A percentile compares a stretch with the other conserved stretches of the same genome.
phyloP scores from a whole-genome alignment of 2,113 vertebrate genomes.

The Eurypyga helias region DNA sequence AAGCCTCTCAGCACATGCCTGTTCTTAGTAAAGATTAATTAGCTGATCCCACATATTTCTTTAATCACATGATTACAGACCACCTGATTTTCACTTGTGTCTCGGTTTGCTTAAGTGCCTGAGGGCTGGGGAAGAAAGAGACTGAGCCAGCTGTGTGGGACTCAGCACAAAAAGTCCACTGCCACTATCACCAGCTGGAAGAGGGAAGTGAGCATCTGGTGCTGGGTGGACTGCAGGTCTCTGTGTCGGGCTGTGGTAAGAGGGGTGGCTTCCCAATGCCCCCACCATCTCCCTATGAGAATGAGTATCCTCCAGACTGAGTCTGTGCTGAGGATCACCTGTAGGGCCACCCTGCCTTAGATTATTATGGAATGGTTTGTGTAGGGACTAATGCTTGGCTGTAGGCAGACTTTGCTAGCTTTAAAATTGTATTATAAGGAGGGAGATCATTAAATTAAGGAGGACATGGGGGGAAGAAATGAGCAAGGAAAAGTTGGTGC shows the following conservation, averaged over 20 bases:
- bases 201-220: neutral
- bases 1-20: neutral
- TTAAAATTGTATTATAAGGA: neutral
- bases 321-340: neutral
- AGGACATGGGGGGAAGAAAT: neutral
- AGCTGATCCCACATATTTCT: neutral
- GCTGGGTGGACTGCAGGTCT: neutral
- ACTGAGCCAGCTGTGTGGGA: neutral
- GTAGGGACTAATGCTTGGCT: neutral
- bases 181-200: neutral
- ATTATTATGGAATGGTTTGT: neutral
- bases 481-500: neutral
- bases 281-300: neutral
- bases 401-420: neutral
- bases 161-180: neutral
- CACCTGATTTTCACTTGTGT: neutral
- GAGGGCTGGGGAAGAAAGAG: neutral
- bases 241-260: neutral
- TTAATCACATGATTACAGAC: neutral
- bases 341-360: neutral
- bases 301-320: neutral
- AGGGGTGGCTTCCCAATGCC: neutral
- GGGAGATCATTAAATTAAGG: neutral
- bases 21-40: neutral
- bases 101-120: neutral